A percentile compares a stretch with the other conserved stretches of the same genome.
Evolutionary conservation across 2,888 invertebrate genomes (phyloP).

Genomic region (Zhuqinia jingwanae): DNA sequence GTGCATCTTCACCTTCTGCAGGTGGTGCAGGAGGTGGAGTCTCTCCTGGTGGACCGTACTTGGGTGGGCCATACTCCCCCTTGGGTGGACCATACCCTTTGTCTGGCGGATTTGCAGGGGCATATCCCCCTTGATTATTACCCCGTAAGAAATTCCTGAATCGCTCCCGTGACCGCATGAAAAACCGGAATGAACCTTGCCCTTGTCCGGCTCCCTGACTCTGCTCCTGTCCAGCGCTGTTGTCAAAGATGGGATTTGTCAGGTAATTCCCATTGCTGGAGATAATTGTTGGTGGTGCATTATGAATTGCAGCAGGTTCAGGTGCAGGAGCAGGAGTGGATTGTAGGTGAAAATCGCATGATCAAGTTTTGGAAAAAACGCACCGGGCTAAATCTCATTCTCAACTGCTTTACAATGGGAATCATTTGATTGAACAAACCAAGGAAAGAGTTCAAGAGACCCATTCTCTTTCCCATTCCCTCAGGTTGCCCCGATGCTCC

Average conservation of each 20-base stretch:
- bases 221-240: background rate
- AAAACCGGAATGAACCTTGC: conserved; percentile 46
- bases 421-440: conserved; percentile 70
- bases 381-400: conserved; percentile 63
- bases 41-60: conserved; percentile 2
- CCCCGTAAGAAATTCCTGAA: conserved; percentile 51
- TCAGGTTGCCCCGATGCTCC: conserved; percentile 55
- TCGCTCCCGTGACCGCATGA: conserved; percentile 43
- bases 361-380: conserved; percentile 60
- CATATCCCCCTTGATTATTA: conserved; percentile 7
- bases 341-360: conserved; percentile 18
- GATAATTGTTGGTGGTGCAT: conserved; percentile 56
- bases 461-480: conserved; percentile 54
- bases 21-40: conserved; percentile 33
- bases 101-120: conserved; percentile 55
- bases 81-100: conserved; percentile 40
- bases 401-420: conserved; percentile 62
- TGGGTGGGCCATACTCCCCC: background rate
- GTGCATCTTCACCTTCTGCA: background rate
- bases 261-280: conserved; percentile 49
- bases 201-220: background rate
- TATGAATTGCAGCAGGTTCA: conserved; percentile 54
- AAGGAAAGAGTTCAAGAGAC: conserved; percentile 55
- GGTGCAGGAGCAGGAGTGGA: conserved; percentile 53
- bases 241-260: conserved; percentile 53